Evolutionary conservation across 2,888 invertebrate genomes (phyloP).

Genomic region (Pinctada fucata): DNA sequence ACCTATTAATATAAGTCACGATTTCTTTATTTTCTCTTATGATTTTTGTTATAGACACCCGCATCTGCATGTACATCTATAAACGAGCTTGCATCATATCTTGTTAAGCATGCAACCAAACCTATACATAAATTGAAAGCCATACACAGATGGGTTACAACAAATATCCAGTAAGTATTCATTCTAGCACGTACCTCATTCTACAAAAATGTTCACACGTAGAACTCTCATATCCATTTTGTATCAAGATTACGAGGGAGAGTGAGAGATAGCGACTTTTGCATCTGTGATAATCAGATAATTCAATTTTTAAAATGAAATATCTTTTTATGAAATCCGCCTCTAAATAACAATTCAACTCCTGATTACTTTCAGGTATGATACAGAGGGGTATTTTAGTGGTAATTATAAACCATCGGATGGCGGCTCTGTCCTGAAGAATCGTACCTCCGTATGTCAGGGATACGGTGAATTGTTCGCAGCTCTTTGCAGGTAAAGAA

Average conservation of each 20-base stretch:
- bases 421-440: slow-evolving; percentile 11
- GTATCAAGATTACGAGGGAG: no score
- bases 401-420: slow-evolving; percentile 11
- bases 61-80: slow-evolving; percentile 47
- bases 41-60: slow-evolving; percentile 44
- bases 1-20: no score
- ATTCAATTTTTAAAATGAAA: no score
- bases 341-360: no score
- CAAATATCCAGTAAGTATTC: slow-evolving; percentile 51
- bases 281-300: no score
- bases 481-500: slow-evolving; percentile 18
- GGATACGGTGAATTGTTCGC: slow-evolving; percentile 28
- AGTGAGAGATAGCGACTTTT: no score
- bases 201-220: no score
- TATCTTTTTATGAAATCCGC: no score
- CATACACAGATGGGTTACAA: slow-evolving; percentile 52
- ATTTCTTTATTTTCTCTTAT: no score
- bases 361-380: slow-evolving; percentile 9
- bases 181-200: not conserved
- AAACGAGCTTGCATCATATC: slow-evolving; percentile 45
- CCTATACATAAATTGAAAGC: slow-evolving; percentile 52
- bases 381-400: slow-evolving; percentile 10
- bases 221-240: no score
- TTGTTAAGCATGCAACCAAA: slow-evolving; percentile 39
- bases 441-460: slow-evolving; percentile 22